Conservation (phyloP, 37 sponge, comb jelly and placozoan species). For the Theonella swinhoei region DNA sequence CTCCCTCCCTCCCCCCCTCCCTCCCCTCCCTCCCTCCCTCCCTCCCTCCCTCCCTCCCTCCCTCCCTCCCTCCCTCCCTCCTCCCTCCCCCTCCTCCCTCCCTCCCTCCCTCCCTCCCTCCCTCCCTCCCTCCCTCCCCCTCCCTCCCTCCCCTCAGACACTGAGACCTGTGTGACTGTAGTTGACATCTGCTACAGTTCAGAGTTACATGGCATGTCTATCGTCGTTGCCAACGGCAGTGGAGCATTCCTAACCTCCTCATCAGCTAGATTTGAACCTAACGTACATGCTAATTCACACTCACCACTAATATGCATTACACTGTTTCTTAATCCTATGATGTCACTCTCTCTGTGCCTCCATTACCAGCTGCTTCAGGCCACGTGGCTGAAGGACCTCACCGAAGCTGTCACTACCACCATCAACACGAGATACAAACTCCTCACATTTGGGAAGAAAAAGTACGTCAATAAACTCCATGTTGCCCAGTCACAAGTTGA, state of each 20-base stretch:
- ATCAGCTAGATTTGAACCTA: slow-evolving; percentile 32
- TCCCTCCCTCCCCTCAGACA: too few relatives aligned
- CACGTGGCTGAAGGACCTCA: slow-evolving; percentile 64
- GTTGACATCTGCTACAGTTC: slow-evolving; percentile 19
- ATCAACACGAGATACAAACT: slow-evolving; percentile 62
- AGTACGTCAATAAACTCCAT: too few relatives aligned
- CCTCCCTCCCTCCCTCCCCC: too few relatives aligned
- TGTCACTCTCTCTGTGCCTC: too few relatives aligned
- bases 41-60: neutral
- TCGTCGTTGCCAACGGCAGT: slow-evolving; percentile 62
- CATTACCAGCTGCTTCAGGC: slow-evolving; percentile 51
- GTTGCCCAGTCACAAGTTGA: neutral
- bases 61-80: neutral
- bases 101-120: neutral
- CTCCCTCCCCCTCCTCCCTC: too few relatives aligned
- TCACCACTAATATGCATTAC: too few relatives aligned
- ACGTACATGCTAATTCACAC: too few relatives aligned
- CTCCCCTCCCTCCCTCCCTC: neutral
- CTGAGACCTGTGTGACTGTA: neutral
- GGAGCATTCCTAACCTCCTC: slow-evolving; percentile 48
- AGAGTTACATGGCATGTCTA: slow-evolving; percentile 55
- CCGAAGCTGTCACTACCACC: slow-evolving; percentile 51
- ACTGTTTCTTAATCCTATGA: too few relatives aligned
- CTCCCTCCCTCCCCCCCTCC: neutral
- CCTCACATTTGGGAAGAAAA: slow-evolving; percentile 59